A percentile compares a stretch with the other conserved stretches of the same genome.
These are phyloP conservation scores for Saguinus midas DNA, from an alignment of 2,113 vertebrate genomes.

Conservation along the genomic window DNA sequence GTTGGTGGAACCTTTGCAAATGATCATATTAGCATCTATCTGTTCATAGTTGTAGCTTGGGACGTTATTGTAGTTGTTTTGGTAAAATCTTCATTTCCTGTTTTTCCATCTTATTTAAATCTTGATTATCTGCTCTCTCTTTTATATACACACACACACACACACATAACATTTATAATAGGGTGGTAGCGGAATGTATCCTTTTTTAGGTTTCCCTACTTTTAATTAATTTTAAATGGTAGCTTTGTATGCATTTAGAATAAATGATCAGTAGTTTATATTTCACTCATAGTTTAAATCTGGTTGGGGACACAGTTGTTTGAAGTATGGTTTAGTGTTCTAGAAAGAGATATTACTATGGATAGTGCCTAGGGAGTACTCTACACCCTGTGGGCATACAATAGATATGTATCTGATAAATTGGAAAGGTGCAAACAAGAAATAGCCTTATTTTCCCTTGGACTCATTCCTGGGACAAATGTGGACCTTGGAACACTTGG, in stretches of 20 bases:
- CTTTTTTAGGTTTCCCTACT: slow-evolving; percentile 78
- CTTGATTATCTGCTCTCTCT: slow-evolving; percentile 86
- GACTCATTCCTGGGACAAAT: slow-evolving; percentile 96
- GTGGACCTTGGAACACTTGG: slow-evolving; percentile 98
- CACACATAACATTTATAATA: slow-evolving; percentile 81
- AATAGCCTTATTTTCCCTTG: slow-evolving; percentile 87
- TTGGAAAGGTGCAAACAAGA: slow-evolving; percentile 73
- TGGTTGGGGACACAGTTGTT: slow-evolving; percentile 37
- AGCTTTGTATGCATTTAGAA: slow-evolving; percentile 84
- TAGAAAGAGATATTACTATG: not conserved
- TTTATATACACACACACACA: slow-evolving; percentile 62
- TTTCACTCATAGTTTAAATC: slow-evolving; percentile 77
- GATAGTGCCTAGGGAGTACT: not conserved
- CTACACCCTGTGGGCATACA: not conserved
- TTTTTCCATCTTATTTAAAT: slow-evolving; percentile 90
- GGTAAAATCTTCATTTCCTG: slow-evolving; percentile 82
- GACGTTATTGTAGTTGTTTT: slow-evolving; percentile 78
- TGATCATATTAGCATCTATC: slow-evolving; percentile 80
- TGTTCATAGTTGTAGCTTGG: slow-evolving; percentile 81
- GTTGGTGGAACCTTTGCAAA: slow-evolving; percentile 63
- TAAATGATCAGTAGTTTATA: slow-evolving; percentile 80
- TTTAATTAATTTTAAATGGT: slow-evolving; percentile 77
- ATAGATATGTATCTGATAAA: slow-evolving; percentile 35
- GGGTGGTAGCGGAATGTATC: slow-evolving; percentile 82
- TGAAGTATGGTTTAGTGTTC: slow-evolving; percentile 28